These are phyloP conservation scores for Limnephilus marmoratus DNA, from an alignment of 2,888 invertebrate genomes.

Conservation along the genomic window DNA sequence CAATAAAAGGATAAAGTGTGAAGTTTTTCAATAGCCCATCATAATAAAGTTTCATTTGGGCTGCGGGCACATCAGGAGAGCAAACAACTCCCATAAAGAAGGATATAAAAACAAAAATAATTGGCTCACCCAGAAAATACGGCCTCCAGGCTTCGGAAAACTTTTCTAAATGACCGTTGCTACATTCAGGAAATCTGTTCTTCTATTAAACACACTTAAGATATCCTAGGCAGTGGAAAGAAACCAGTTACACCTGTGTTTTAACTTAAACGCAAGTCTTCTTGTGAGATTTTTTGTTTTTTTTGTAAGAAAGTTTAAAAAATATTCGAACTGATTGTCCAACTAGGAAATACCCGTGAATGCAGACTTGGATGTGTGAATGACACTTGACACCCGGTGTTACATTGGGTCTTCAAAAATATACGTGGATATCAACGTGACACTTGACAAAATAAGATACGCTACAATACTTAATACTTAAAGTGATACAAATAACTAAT, in stretches of 20 bases:
- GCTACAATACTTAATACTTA: no score
- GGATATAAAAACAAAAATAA: conserved; percentile 58
- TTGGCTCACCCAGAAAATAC: conserved; percentile 51
- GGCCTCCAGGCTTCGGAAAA: conserved; percentile 32
- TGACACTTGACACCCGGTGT: no score
- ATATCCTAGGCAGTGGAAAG: not conserved
- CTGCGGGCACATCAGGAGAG: not conserved
- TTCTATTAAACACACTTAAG: conserved; percentile 33
- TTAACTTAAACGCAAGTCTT: not conserved
- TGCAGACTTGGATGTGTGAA: no score
- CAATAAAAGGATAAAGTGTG: conserved; percentile 25
- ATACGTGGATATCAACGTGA: no score
- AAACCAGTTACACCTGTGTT: not conserved
- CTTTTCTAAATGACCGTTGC: conserved; percentile 48
- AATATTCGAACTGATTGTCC: no score
- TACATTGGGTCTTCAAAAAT: no score
- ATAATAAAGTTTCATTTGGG: conserved; percentile 40
- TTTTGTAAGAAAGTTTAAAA: no score
- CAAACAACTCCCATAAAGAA: conserved; percentile 50
- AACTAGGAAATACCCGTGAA: no score
- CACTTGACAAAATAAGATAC: no score
- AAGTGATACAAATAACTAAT: no score
- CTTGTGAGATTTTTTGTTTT: no score
- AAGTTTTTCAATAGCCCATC: conserved; percentile 39
- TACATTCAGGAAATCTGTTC: conserved; percentile 43